Conservation (phyloP, 2,113 vertebrate genomes). For the Sinocyclocheilus grahami region DNA sequence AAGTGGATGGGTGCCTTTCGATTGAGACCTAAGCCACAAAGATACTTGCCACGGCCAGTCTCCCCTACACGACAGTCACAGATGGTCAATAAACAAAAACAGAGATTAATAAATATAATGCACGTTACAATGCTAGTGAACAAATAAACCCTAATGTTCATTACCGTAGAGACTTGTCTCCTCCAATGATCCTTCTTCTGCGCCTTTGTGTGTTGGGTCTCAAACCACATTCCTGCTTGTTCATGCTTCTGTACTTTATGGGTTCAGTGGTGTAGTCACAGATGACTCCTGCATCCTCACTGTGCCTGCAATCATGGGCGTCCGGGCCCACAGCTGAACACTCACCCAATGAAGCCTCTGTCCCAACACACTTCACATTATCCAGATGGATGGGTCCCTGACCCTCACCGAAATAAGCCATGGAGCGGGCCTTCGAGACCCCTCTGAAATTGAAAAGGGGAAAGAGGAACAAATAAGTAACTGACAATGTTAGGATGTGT, state of each 20-base stretch:
- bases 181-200: conserved; percentile 85
- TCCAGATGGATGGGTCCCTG: conserved; percentile 81
- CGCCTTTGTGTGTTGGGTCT: conserved; percentile 73
- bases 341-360: conserved; percentile 74
- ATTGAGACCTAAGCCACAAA: conserved; percentile 79
- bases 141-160: background rate
- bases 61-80: conserved; percentile 70
- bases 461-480: background rate
- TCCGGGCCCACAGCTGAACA: conserved; percentile 63
- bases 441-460: conserved; percentile 70
- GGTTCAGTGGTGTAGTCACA: conserved; percentile 80
- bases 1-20: conserved; percentile 79
- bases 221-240: conserved; percentile 65
- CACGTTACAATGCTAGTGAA: background rate
- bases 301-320: conserved; percentile 80
- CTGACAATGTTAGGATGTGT: background rate
- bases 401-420: conserved; percentile 85
- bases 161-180: conserved; percentile 85
- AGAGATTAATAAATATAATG: background rate
- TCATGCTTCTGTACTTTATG: conserved; percentile 38
- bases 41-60: conserved; percentile 90
- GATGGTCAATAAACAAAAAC: background rate
- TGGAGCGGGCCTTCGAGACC: conserved; percentile 78
- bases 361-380: conserved; percentile 78
- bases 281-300: conserved; percentile 84